Evolutionary conservation across 2,113 vertebrate genomes (phyloP).

Genomic region (Polypterus senegalus): DNA sequence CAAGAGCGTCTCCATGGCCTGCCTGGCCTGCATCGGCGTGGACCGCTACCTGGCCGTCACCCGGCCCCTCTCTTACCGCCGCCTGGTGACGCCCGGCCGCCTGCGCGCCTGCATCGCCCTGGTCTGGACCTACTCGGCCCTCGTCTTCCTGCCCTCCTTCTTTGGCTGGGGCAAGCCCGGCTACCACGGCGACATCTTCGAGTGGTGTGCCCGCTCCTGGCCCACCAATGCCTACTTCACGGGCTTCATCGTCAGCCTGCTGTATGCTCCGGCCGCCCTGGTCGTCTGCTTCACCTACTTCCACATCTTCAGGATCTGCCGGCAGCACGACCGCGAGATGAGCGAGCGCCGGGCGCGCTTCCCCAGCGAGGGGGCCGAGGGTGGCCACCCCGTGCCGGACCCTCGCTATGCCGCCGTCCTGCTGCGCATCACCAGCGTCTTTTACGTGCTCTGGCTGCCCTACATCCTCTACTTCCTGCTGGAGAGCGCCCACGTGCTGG

Average conservation of each 20-base stretch:
- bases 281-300: constrained; percentile 97
- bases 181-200: constrained; percentile 96
- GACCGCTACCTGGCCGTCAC: constrained; percentile 96
- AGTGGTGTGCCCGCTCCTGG: constrained; percentile 94
- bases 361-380: constrained; percentile 73
- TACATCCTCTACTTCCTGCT: constrained; percentile 96
- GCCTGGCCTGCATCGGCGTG: constrained; percentile 89
- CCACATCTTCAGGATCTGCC: constrained; percentile 95
- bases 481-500: constrained; percentile 85
- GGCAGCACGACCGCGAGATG: constrained; percentile 96
- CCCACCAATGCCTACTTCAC: constrained; percentile 92
- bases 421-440: constrained; percentile 94
- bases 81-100: constrained; percentile 89
- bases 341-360: constrained; percentile 85
- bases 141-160: constrained; percentile 89
- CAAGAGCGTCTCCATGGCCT: constrained; percentile 97
- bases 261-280: constrained; percentile 88
- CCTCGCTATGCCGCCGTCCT: constrained; percentile 90
- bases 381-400: constrained; percentile 73
- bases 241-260: constrained; percentile 88
- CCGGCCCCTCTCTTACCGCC: constrained; percentile 92
- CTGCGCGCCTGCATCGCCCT: constrained; percentile 82
- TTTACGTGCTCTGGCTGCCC: constrained; percentile 94
- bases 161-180: constrained; percentile 97
- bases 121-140: constrained; percentile 89